These are phyloP conservation scores for Heliopora coerulea DNA, from an alignment of 92 coral and sea anemone genomes.

Conservation along the genomic window DNA sequence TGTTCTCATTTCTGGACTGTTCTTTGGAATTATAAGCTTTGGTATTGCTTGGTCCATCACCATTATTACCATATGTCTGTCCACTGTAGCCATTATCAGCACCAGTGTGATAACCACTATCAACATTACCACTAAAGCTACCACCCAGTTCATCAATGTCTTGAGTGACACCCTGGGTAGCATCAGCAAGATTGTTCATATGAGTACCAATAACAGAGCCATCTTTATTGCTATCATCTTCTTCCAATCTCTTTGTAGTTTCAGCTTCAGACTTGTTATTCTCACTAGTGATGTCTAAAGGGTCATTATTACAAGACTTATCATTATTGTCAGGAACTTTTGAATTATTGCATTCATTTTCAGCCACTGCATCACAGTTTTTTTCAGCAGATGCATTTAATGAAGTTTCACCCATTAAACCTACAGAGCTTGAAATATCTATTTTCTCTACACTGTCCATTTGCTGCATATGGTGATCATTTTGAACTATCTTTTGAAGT, in stretches of 20 bases:
- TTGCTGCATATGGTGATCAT: conserved; percentile 4
- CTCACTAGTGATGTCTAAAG: neutral
- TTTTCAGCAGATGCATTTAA: neutral
- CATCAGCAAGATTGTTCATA: neutral
- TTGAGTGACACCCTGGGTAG: neutral
- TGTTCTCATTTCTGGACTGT: neutral
- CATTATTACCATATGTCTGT: neutral
- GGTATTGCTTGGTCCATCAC: neutral
- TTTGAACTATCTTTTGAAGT: conserved; percentile 31
- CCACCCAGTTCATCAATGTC: neutral
- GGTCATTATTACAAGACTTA: too few relatives aligned
- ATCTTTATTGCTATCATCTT: neutral
- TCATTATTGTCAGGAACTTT: neutral
- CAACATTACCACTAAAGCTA: neutral
- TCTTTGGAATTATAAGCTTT: too few relatives aligned
- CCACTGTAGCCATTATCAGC: neutral
- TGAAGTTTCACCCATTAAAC: neutral
- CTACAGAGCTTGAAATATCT: neutral
- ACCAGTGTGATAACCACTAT: neutral
- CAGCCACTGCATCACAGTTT: neutral
- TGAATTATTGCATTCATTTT: neutral
- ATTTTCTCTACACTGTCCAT: neutral
- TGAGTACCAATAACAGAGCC: neutral
- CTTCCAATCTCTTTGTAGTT: neutral
- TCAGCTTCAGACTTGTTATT: neutral